Base-by-base conservation (phyloP, 2,888 invertebrate genomes). In the Cheilosia grossa region DNA sequence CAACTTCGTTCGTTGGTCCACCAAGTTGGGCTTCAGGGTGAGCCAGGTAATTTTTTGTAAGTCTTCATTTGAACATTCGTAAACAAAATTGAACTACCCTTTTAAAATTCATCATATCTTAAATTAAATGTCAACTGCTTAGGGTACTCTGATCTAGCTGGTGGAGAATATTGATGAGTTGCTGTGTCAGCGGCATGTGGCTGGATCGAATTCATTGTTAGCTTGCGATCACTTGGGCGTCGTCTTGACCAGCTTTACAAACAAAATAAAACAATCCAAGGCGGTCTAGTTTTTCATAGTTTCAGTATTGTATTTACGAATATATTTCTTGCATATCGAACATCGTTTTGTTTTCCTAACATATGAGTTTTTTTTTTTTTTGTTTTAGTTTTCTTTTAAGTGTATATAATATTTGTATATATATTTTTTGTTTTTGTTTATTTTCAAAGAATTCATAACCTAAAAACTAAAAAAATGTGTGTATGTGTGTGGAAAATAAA, bases 371-470 rank as follows among this genome's bases (percentile, higher is more conserved):
- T 37, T 37, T 13, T 37, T 37, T 37, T 37, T 37, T 37, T 13
- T 37, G n/a, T n/a, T n/a, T n/a, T n/a, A n/a, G n/a, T 30, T 87
- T 81, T 78, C 66, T 80, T 87, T 81, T 74, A 75, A 81, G 85
- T 81, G 85, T 85, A 81, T 85, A 87, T 87, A 87, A 87, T 88
- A 88, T 87, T 88, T 87, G 72, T 88, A 87, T 83, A 81, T 87
- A 79, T 87, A 82, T 80, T 70, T 70, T 73, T 74, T 49, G 33
- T 77, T 72, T 54, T 77, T 66, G 42, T 64, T 79, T 79, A 66
- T 66, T 72, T 81, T 81, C 72, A 77, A 72, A 77, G 56, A 81
- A 75, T 72, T 77, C 67, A 67, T 72, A 85, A 75, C 85, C 77
- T 85, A 85, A 85, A 81, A 85, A 81, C 81, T 85, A 85, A 72